Percentiles rank a stretch among this genome's conserved stretches.
phyloP scores from a whole-genome alignment of 2,888 invertebrate species.

The Frankliniella intonsa region DNA sequence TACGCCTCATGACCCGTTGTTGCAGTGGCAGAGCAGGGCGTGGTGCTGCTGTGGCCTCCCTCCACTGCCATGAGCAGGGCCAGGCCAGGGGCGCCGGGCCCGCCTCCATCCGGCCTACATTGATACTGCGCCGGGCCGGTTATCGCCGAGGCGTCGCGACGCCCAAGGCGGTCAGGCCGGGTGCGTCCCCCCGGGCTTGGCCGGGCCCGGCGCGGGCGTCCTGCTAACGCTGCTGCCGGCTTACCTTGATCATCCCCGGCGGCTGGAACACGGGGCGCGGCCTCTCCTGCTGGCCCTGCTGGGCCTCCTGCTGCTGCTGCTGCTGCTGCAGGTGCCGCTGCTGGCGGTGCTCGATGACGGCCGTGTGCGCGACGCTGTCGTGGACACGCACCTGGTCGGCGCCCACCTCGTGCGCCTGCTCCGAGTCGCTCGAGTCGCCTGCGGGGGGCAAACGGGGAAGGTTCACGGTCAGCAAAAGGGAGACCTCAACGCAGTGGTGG shows the following conservation, averaged over 20 bases:
- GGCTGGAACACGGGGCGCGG: constrained; percentile 15
- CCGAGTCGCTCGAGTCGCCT: constrained; percentile 33
- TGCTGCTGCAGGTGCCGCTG: constrained; percentile 10
- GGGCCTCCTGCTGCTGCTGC: not conserved
- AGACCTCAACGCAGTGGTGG: not conserved
- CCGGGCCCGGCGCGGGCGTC: not conserved
- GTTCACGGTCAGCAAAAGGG: constrained; percentile 18
- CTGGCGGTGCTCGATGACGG: constrained; percentile 32
- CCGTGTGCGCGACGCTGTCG: constrained; percentile 63
- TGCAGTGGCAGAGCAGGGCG: not conserved
- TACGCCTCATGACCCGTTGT: too few relatives aligned
- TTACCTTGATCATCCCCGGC: constrained; percentile 35
- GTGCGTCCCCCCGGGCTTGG: not conserved
- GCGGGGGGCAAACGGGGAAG: constrained; percentile 30
- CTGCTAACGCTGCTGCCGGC: not conserved
- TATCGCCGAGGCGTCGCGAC: not conserved
- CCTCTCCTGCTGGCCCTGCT: constrained; percentile 31
- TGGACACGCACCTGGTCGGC: constrained; percentile 74
- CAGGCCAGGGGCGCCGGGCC: not conserved
- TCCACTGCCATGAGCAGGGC: not conserved
- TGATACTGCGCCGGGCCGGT: not conserved
- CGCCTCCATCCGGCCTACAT: not conserved
- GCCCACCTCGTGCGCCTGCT: constrained; percentile 60
- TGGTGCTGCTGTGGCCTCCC: not conserved
- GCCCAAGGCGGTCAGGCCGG: not conserved